Percentiles rank a stretch among this genome's conserved stretches.
These are phyloP conservation scores for Brachypteracias leptosomus DNA, from an alignment of 2,113 vertebrate species.

Conservation along the genomic window DNA sequence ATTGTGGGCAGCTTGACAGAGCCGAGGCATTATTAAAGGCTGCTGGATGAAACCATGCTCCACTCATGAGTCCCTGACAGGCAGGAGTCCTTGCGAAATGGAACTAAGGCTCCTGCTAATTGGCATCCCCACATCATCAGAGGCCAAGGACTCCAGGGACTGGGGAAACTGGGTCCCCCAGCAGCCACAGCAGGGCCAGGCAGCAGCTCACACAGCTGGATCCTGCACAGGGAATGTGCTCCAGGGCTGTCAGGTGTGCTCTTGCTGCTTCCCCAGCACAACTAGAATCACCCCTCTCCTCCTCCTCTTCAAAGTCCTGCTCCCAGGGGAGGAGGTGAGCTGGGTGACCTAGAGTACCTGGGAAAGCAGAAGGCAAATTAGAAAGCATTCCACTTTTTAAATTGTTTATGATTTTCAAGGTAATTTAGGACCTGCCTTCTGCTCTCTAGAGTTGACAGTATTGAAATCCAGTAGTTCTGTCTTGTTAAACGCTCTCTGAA, in stretches of 20 bases:
- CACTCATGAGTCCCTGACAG: not conserved
- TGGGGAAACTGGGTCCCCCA: not conserved
- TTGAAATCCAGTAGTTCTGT: slow-evolving; percentile 46
- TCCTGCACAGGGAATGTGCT: slow-evolving; percentile 24
- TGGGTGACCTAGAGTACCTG: not conserved
- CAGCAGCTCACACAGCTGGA: slow-evolving; percentile 25
- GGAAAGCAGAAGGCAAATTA: not conserved
- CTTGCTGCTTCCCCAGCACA: not conserved
- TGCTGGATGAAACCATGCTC: not conserved
- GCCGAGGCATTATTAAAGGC: not conserved
- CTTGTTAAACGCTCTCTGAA: slow-evolving; percentile 25
- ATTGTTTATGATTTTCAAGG: not conserved
- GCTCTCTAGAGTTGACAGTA: not conserved
- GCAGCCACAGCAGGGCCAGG: not conserved
- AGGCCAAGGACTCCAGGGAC: not conserved
- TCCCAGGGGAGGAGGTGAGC: not conserved
- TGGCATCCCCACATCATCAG: not conserved
- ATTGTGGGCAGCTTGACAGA: not conserved
- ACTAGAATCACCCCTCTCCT: not conserved
- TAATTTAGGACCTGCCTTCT: slow-evolving; percentile 34
- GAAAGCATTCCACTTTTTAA: not conserved
- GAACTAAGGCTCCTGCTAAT: not conserved
- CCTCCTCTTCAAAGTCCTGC: not conserved
- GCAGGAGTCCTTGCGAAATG: not conserved
- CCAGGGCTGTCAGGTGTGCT: slow-evolving; percentile 39